Evolutionary conservation across 2,888 invertebrate species (phyloP).

Genomic region (Diplolepis rosae): DNA sequence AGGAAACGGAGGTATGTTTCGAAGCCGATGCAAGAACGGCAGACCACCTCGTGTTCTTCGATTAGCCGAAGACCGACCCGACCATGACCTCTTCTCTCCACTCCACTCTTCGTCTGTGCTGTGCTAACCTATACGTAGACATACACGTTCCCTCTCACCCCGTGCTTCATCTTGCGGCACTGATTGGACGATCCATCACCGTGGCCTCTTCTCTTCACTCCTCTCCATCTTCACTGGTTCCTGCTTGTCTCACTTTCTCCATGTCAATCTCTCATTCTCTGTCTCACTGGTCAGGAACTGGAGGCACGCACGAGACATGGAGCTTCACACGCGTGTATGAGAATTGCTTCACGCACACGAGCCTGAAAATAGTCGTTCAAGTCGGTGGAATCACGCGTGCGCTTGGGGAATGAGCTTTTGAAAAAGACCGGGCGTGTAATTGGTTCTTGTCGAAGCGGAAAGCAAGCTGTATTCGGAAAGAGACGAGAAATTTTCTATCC

Average conservation of each 20-base stretch:
- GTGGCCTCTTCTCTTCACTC: constrained; percentile 55
- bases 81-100: constrained; percentile 69
- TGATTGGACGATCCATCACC: constrained; percentile 79
- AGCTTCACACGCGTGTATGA: constrained; percentile 46
- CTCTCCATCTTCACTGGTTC: constrained; percentile 51
- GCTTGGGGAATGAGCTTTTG: constrained; percentile 21
- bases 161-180: constrained; percentile 74
- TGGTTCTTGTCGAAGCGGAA: constrained; percentile 27
- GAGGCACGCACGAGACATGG: constrained; percentile 40
- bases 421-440: constrained; percentile 30
- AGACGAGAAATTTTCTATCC: constrained; percentile 15
- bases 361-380: constrained; percentile 55
- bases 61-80: constrained; percentile 73
- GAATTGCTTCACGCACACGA: constrained; percentile 46
- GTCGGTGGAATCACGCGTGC: constrained; percentile 43
- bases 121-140: constrained; percentile 59
- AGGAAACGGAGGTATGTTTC: neutral
- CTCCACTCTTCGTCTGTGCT: constrained; percentile 56
- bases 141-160: constrained; percentile 56
- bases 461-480: neutral
- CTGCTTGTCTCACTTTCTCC: constrained; percentile 49
- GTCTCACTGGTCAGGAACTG: constrained; percentile 27
- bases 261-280: constrained; percentile 32
- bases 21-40: constrained; percentile 46
- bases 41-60: constrained; percentile 67